Base-by-base conservation (phyloP, 2,797 vertebrate genomes). In the Simalia tracyae region DNA sequence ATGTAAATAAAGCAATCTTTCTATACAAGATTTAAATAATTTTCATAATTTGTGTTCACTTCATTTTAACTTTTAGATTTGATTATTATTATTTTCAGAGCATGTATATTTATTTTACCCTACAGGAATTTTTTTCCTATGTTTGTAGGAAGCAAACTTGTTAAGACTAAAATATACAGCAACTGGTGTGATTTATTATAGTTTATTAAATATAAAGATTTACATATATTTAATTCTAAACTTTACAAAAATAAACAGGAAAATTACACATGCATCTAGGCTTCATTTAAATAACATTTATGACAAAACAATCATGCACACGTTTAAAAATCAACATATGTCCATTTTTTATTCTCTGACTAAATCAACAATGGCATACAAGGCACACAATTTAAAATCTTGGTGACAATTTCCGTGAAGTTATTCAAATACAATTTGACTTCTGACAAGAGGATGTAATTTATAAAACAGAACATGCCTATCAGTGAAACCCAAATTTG, bases 401-500 rank as follows among this genome's bases (percentile, higher is more conserved):
- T 97, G 96, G 97, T 98, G 98, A 99, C 99, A 98, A 98, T 98
- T 98, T 98, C 97, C 96, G 95, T 97, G 97, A 99, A 99, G 98
- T 99, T 99, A 97, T 98, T 98, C 98, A 98, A 98, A 99, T 98
- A 98, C 98, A 98, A 98, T 98, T 98, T 99, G 98, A 99, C 98
- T 99, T 97, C 97, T 99, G 99, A 99, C 98, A 99, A 99, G 98
- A 97, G 97, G 98, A 98, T 97, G 97, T 98, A 98, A 98, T 99
- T 99, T 98, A 98, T 98, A 98, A 99, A 99, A 98, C 98, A 98
- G 98, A 99, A 98, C 98, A 98, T 98, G 98, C 98, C 98, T 98
- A 98, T 98, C 98, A 98, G 98, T 98, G 97, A 96, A 97, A 97
- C 95, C 95, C 94, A 88, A 95, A 98, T 99, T 98, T 99, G 98